A percentile compares a stretch with the other conserved stretches of the same genome.
Conservation (phyloP, 2,113 vertebrate species). For the Microcebus griseorufus region DNA sequence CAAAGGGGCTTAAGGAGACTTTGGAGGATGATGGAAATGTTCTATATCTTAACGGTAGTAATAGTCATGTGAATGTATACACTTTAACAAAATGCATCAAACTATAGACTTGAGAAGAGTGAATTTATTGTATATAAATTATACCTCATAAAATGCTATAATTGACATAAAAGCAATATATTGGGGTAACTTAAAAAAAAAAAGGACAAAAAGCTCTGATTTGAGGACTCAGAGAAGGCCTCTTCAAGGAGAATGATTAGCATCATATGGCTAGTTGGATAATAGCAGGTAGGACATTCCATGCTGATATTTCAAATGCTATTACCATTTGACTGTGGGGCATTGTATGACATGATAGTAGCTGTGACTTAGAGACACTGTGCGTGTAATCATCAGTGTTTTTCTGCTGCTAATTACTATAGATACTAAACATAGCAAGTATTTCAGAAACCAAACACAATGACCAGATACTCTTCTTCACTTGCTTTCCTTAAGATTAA, state of each 20-base stretch:
- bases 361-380: background rate
- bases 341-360: background rate
- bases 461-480: background rate
- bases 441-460: background rate
- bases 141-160: background rate
- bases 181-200: background rate
- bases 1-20: background rate
- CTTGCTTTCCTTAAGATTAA: background rate
- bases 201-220: background rate
- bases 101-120: background rate
- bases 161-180: background rate
- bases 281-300: background rate
- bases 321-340: background rate
- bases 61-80: background rate
- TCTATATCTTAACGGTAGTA: background rate
- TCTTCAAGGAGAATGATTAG: background rate
- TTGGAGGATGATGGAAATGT: background rate
- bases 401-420: background rate
- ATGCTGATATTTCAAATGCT: background rate
- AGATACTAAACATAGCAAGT: background rate
- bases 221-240: background rate
- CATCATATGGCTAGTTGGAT: background rate
- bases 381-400: background rate
- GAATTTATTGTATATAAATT: background rate
- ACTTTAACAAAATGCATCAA: conserved; percentile 13